Percentiles rank a stretch among this genome's conserved stretches.
phyloP scores from a whole-genome alignment of 2,888 invertebrate genomes.

The Stenodera caucasica region DNA sequence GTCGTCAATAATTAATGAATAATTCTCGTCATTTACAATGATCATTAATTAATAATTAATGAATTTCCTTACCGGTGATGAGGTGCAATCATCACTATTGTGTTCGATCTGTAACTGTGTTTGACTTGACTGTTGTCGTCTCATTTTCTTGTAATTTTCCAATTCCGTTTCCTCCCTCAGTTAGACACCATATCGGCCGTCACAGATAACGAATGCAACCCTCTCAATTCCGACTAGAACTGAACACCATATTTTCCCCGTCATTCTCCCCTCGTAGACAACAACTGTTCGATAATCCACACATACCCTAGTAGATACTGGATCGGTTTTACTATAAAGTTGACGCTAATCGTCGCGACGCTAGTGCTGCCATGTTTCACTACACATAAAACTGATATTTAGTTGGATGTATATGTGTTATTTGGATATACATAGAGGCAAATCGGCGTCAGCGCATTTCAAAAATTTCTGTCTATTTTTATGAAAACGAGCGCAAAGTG shows the following conservation, averaged over 20 bases:
- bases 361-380: slow-evolving; percentile 36
- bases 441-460: slow-evolving; percentile 1
- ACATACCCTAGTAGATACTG: slow-evolving; percentile 4
- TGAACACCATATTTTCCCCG: slow-evolving; percentile 30
- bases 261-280: slow-evolving; percentile 32
- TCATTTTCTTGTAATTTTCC: slow-evolving; percentile 37
- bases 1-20: background rate
- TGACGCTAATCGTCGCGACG: slow-evolving; percentile 43
- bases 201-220: slow-evolving; percentile 19
- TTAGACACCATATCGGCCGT: slow-evolving; percentile 21
- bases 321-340: too few species aligned
- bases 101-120: slow-evolving; percentile 52
- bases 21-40: background rate
- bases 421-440: background rate
- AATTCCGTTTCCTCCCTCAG: slow-evolving; percentile 18
- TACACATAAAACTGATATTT: slow-evolving; percentile 2
- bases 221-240: slow-evolving; percentile 10
- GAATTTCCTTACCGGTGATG: slow-evolving; percentile 57
- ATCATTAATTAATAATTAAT: slow-evolving; percentile 16
- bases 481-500: background rate
- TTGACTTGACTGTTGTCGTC: slow-evolving; percentile 45
- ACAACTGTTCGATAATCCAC: slow-evolving; percentile 44
- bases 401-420: background rate
- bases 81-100: slow-evolving; percentile 60
- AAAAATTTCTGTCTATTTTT: slow-evolving; percentile 1